Percentiles rank a stretch among this genome's conserved stretches.
Evolutionary conservation across 2,113 vertebrate species (phyloP).

Genomic region (Colossoma macropomum): DNA sequence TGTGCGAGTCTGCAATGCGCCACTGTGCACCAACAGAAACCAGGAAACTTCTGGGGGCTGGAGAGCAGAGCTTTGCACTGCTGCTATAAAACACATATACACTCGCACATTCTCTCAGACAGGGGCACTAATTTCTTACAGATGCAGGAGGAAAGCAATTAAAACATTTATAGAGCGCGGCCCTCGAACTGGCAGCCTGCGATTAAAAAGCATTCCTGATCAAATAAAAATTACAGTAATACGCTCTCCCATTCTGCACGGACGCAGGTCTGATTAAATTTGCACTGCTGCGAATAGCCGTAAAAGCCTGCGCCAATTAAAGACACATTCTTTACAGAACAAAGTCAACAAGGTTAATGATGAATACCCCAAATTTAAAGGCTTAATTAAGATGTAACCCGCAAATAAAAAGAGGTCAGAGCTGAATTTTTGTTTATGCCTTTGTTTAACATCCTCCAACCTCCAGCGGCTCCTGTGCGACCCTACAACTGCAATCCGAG

Average conservation of each 20-base stretch:
- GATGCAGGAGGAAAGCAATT: slow-evolving; percentile 70
- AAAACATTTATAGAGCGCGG: slow-evolving; percentile 73
- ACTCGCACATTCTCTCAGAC: slow-evolving; percentile 22
- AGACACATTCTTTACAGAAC: slow-evolving; percentile 63
- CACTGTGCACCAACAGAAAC: slow-evolving; percentile 62
- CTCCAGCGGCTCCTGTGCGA: not conserved
- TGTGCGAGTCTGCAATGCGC: slow-evolving; percentile 56
- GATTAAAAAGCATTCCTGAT: slow-evolving; percentile 82
- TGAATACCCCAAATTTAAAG: slow-evolving; percentile 47
- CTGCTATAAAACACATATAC: slow-evolving; percentile 60
- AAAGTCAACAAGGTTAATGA: slow-evolving; percentile 60
- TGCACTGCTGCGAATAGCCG: slow-evolving; percentile 61
- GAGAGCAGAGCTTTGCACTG: slow-evolving; percentile 60
- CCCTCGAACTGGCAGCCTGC: slow-evolving; percentile 71
- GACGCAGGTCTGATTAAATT: slow-evolving; percentile 61
- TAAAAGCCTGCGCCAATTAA: slow-evolving; percentile 61
- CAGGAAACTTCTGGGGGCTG: slow-evolving; percentile 60
- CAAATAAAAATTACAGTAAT: slow-evolving; percentile 78
- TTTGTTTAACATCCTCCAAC: slow-evolving; percentile 43
- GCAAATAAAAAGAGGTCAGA: slow-evolving; percentile 60
- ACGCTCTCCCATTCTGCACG: slow-evolving; percentile 62
- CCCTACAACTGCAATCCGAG: slow-evolving; percentile 36
- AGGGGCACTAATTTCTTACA: slow-evolving; percentile 68
- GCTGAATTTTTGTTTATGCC: slow-evolving; percentile 53
- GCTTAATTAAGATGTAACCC: slow-evolving; percentile 53